Base-by-base conservation (phyloP, 92 coral and sea anemone genomes). In the Galaxea fascicularis region DNA sequence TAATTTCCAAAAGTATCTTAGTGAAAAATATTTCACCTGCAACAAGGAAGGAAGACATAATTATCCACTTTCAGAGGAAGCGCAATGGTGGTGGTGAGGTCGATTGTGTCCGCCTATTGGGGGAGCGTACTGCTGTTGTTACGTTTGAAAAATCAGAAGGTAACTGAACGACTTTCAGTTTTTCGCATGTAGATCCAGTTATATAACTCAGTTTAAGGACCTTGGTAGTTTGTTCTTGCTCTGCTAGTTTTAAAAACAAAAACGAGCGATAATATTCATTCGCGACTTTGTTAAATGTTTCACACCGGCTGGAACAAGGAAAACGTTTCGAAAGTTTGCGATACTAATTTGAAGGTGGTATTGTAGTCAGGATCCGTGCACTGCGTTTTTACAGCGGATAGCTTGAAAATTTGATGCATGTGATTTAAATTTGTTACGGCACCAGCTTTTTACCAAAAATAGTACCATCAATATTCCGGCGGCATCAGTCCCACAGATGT, bases 31-130 rank as follows among this genome's bases (percentile, higher is more conserved):
- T 90, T 6, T 89, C 91, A 15, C 70, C 86, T 1, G 24, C 27
- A 29, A 75, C 88, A 39, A 70, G 18, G 26, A 12, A 59, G 30
- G 73, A 82, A 4, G 49, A 67, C 17, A 35, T 87, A 16, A 54
- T 26, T 22, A 90, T 90, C 20, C 85, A 90, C 66, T 90, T 90
- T 73, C 94, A 90, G 77, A 87, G 60, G 60, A 16, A 3, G 27
- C 39, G 72, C 22, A 86, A 87, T 78, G 91, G 94, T 63, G 94
- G 94, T 16, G 94, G 91, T 3, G 94, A 90, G 39, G 84, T 90
- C 8, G 74, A 90, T 3, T 65, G 51, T 22, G 78, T 77, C 15
- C 49, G 53, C 63, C 16, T 90, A 79, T 45, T 87, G 21, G 25
- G 46, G 35, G 94, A 87, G 15, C 79, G 85, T 12, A 70, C 65